Conservation (phyloP, 2,797 vertebrate species). For the Pristis pectinata region DNA sequence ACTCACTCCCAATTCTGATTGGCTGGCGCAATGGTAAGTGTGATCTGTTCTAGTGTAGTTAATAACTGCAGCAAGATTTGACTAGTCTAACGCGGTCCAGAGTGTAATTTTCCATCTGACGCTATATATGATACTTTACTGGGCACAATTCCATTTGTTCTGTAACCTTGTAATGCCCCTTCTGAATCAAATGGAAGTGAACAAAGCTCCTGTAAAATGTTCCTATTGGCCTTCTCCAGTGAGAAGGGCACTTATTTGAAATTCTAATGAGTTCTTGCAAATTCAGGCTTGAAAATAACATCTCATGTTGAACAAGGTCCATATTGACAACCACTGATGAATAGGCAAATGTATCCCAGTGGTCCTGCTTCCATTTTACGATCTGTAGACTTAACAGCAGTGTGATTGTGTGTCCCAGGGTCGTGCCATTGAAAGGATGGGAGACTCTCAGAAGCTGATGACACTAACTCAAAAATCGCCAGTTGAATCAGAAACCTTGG, state of each 20-base stretch:
- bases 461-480: conserved; percentile 25
- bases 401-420: conserved; percentile 32
- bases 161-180: background rate
- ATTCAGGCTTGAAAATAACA: background rate
- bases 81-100: no score
- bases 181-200: no score
- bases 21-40: no score
- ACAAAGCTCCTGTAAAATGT: background rate
- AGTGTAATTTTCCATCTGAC: no score
- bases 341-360: conserved; percentile 67
- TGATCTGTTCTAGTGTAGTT: no score
- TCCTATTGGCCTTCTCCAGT: background rate
- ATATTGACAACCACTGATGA: conserved; percentile 42
- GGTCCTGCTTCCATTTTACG: background rate
- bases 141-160: background rate
- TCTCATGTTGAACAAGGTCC: conserved; percentile 44
- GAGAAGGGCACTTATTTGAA: background rate
- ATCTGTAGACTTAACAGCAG: background rate
- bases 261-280: background rate
- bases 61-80: background rate
- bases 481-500: conserved; percentile 39
- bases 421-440: conserved; percentile 54
- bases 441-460: conserved; percentile 44
- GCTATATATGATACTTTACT: no score
- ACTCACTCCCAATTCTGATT: no score